phyloP scores from a whole-genome alignment of 2,888 invertebrate genomes.

The Plebejus melissa region DNA sequence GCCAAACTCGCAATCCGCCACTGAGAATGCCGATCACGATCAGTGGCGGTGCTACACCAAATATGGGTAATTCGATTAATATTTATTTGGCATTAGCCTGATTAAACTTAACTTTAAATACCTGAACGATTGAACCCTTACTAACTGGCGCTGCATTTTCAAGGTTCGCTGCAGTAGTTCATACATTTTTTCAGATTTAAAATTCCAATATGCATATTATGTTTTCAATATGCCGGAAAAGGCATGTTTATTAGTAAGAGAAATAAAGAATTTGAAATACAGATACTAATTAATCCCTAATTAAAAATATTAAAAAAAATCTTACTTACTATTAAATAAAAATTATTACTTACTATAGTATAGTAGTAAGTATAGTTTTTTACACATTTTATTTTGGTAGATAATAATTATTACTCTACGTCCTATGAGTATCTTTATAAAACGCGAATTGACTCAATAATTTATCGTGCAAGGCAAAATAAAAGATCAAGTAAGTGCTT shows the following conservation, averaged over 20 bases:
- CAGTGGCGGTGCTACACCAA: conserved; percentile 25
- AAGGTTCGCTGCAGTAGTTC: too few species aligned
- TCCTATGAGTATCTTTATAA: neutral
- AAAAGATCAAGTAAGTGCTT: neutral
- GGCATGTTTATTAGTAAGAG: too few species aligned
- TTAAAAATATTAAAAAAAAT: too few species aligned
- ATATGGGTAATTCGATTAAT: neutral
- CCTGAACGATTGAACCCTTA: neutral
- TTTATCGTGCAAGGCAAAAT: neutral
- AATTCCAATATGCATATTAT: too few species aligned
- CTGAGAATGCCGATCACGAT: conserved; percentile 34
- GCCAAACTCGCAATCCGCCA: conserved; percentile 36
- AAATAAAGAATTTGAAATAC: too few species aligned
- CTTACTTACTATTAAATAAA: too few species aligned
- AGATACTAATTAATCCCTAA: too few species aligned
- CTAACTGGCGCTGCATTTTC: neutral
- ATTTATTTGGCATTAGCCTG: neutral
- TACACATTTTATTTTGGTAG: neutral
- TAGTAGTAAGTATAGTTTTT: too few species aligned
- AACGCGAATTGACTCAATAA: neutral
- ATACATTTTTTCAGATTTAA: too few species aligned
- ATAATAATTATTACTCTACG: neutral
- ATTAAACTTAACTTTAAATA: neutral
- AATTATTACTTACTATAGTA: too few species aligned
- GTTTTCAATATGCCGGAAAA: too few species aligned